Conservation (phyloP, 1,140 invertebrate species). For the Heliconius himera region DNA sequence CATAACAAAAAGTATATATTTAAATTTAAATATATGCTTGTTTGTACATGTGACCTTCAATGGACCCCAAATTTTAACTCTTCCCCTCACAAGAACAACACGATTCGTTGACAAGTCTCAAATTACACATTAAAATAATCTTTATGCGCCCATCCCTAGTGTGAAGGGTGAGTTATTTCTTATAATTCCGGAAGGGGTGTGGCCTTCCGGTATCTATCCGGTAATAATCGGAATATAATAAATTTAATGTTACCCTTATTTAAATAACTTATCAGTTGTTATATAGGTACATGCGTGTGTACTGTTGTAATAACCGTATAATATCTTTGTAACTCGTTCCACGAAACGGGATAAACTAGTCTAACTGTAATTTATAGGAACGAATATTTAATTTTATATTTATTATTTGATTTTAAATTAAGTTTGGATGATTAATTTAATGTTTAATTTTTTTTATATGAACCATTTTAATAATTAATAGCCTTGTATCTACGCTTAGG, state of each 20-base stretch:
- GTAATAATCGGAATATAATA: slow-evolving; percentile 51
- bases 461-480: no score
- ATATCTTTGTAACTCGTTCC: slow-evolving; percentile 7
- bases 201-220: slow-evolving; percentile 61
- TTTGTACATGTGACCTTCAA: not conserved
- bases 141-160: slow-evolving; percentile 19
- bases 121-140: slow-evolving; percentile 36
- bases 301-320: slow-evolving; percentile 8
- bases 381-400: slow-evolving; percentile 28
- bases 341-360: slow-evolving; percentile 33
- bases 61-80: not conserved
- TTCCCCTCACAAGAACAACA: slow-evolving; percentile 4
- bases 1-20: not conserved
- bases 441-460: no score
- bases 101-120: slow-evolving; percentile 3
- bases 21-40: not conserved
- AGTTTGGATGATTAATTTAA: not conserved
- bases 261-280: slow-evolving; percentile 16
- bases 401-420: not conserved
- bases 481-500: no score
- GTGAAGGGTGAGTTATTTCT: slow-evolving; percentile 47
- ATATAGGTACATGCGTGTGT: not conserved
- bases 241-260: slow-evolving; percentile 42
- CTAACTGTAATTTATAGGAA: slow-evolving; percentile 23
- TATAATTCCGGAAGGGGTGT: slow-evolving; percentile 70